These are phyloP conservation scores for Andrena fulva DNA, from an alignment of 2,888 invertebrate species.

Conservation along the genomic window DNA sequence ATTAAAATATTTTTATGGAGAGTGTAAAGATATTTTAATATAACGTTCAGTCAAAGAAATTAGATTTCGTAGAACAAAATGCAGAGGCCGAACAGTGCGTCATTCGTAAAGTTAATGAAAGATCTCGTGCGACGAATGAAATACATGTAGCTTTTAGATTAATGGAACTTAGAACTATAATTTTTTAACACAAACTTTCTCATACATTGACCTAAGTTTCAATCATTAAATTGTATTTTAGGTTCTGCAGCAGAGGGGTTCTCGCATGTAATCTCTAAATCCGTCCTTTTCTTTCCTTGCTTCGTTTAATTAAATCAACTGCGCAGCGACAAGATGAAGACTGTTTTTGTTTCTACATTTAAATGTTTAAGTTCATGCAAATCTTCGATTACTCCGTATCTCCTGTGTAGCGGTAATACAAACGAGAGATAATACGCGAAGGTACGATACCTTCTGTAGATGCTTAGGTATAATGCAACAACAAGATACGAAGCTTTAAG, in stretches of 20 bases:
- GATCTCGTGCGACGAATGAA: neutral
- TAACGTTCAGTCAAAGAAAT: neutral
- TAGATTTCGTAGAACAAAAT: conserved; percentile 50
- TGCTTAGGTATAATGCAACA: conserved; percentile 58
- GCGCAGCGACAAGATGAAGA: conserved; percentile 79
- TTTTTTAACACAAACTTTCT: conserved; percentile 23
- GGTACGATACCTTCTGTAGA: conserved; percentile 54
- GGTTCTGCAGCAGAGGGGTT: conserved; percentile 96
- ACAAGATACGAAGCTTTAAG: conserved; percentile 66
- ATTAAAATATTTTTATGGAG: conserved; percentile 18
- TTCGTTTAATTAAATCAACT: conserved; percentile 73
- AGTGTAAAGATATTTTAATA: conserved; percentile 3
- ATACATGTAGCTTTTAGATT: conserved; percentile 6
- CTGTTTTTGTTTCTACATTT: conserved; percentile 74
- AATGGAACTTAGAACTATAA: conserved; percentile 16
- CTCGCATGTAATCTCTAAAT: conserved; percentile 91
- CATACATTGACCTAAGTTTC: conserved; percentile 51
- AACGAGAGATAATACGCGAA: conserved; percentile 52
- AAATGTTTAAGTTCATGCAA: conserved; percentile 62
- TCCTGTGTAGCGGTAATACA: conserved; percentile 45
- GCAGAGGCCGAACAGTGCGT: conserved; percentile 67
- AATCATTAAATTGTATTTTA: conserved; percentile 79
- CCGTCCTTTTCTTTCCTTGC: conserved; percentile 75
- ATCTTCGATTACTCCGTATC: conserved; percentile 54
- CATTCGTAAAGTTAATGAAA: neutral